Base-by-base conservation (phyloP, 1,140 invertebrate species). In the Teleogryllus occipitalis region DNA sequence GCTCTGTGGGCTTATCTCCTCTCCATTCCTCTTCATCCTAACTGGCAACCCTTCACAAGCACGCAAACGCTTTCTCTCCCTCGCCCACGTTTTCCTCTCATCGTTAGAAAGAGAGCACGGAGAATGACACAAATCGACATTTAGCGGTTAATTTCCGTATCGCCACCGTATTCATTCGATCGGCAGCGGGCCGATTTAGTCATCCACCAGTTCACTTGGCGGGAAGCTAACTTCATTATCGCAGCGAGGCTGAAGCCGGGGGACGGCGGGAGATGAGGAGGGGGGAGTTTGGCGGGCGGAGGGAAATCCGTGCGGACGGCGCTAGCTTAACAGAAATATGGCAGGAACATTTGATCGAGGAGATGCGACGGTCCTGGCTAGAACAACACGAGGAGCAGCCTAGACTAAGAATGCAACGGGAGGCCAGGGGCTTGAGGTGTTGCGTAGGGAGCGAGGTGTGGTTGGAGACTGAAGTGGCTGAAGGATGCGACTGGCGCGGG, bases 101-200 rank as follows among this genome's bases (percentile, higher is more conserved):
- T 65, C 54, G 54, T 65, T 65, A 65, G 54, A 65, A 18, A 10
- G 18, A 65, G 54, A 10, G 18, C 7, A 3, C 54, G 0, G 54
- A 65, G 54, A 65, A 65, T 10, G 54, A 65, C 54, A 65, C 54
- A 65, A 65, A 65, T 65, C 54, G 54, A 65, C 54, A 18, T 65
- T 65, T 65, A 65, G 54, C 54, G 54, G 54, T 65, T 65, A 65
- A 65, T 65, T 65, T 65, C 54, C 54, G 54, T 65, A 65, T 65
- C 54, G 54, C 10, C 10, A 65, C 18, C 10, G 54, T 65, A 65
- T 65, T 65, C 18, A 65, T 65, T 65, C 54, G 54, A 65, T 65
- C 54, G 54, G 54, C 54, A 65, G 1, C 54, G 10, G 18, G 18
- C 54, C 10, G 2, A 14, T 65, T 65, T 65, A 14, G 10, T 7